phyloP scores from a whole-genome alignment of 2,888 invertebrate species.

The Smittia sp. region DNA sequence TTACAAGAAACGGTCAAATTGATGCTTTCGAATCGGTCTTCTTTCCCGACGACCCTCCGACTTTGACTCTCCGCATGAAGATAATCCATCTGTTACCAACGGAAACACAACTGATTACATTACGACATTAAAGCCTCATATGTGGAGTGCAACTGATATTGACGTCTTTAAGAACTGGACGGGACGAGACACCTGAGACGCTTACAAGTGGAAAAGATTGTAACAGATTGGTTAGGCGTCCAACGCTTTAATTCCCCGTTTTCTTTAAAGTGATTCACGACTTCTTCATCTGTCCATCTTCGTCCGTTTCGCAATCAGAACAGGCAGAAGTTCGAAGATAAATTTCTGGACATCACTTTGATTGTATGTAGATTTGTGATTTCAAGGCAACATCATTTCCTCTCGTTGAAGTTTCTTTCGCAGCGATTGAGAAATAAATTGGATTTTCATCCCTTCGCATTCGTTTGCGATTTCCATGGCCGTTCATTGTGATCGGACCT shows the following conservation, averaged over 20 bases:
- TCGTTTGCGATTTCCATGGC: background rate
- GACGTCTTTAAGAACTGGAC: slow-evolving; percentile 23
- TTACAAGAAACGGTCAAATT: slow-evolving; percentile 37
- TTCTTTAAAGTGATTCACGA: background rate
- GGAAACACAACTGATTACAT: slow-evolving; percentile 36
- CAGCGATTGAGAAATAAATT: slow-evolving; percentile 40
- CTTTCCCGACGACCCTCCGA: background rate
- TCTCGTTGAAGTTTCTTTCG: background rate
- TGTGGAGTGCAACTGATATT: slow-evolving; percentile 27
- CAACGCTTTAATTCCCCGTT: background rate
- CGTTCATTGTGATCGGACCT: slow-evolving; percentile 9
- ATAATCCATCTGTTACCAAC: background rate
- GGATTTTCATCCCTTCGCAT: slow-evolving; percentile 39
- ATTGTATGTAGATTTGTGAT: slow-evolving; percentile 39
- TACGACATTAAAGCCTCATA: slow-evolving; percentile 37
- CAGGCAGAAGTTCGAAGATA: slow-evolving; percentile 25
- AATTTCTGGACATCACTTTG: slow-evolving; percentile 40
- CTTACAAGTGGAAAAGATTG: background rate
- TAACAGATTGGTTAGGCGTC: background rate
- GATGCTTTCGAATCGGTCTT: slow-evolving; percentile 19
- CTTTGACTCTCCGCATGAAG: background rate
- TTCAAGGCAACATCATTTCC: slow-evolving; percentile 25
- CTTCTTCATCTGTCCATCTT: background rate
- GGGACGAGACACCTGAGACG: slow-evolving; percentile 10
- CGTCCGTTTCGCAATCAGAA: background rate